These are phyloP conservation scores for Perca schrenkii DNA, from an alignment of 2,113 vertebrate species.

Conservation along the genomic window DNA sequence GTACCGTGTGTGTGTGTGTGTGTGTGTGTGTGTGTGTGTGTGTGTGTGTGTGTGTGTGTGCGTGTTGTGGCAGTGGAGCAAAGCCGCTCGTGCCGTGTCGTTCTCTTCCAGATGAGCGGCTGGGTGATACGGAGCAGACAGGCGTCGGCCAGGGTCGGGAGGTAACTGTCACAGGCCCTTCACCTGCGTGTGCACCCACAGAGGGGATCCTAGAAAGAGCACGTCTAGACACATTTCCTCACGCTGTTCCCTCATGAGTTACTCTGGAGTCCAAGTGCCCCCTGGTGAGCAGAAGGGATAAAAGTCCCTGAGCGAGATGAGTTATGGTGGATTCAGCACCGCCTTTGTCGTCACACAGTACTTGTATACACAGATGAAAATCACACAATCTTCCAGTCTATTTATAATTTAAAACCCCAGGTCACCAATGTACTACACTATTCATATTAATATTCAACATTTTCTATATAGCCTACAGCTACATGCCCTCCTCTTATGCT, in stretches of 20 bases:
- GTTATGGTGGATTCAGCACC: conserved; percentile 21
- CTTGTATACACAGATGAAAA: conserved; percentile 24
- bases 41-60: conserved; percentile 34
- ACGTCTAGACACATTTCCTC: conserved; percentile 34
- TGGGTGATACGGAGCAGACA: conserved; percentile 52
- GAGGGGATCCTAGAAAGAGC: conserved; percentile 39
- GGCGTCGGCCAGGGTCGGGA: conserved; percentile 51
- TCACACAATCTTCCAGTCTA: conserved; percentile 28
- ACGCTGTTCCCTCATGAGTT: background rate
- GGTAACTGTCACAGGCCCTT: conserved; percentile 46
- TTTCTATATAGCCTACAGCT: conserved; percentile 48
- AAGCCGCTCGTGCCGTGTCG: conserved; percentile 30
- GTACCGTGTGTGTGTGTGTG: conserved; percentile 25
- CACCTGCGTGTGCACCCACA: conserved; percentile 46
- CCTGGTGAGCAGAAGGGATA: conserved; percentile 63
- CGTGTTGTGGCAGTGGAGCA: background rate
- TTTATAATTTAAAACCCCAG: conserved; percentile 49
- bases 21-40: conserved; percentile 19
- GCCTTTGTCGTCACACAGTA: conserved; percentile 40
- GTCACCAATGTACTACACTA: conserved; percentile 34
- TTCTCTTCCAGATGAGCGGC: conserved; percentile 69
- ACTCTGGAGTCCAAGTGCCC: conserved; percentile 58
- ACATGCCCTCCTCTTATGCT: conserved; percentile 15
- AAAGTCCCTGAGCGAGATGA: conserved; percentile 22
- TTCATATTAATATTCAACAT: conserved; percentile 59